Evolutionary conservation across 1,140 invertebrate genomes (phyloP).

Genomic region (Phenacoccus solenopsis): DNA sequence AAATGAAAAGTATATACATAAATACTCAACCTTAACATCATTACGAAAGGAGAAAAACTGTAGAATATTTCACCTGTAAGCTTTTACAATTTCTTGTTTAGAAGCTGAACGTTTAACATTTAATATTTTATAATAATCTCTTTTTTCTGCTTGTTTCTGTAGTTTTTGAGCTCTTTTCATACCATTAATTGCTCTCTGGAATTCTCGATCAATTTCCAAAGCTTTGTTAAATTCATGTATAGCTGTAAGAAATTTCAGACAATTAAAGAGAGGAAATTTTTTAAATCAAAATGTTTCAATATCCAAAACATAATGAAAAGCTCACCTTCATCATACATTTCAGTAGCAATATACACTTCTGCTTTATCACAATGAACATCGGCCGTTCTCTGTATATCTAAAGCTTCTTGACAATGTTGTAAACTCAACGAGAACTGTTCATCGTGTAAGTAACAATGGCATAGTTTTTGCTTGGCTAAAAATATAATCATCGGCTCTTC

Average conservation of each 20-base stretch:
- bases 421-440: slow-evolving; percentile 54
- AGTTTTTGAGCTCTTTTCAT: slow-evolving; percentile 79
- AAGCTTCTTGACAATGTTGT: slow-evolving; percentile 61
- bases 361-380: slow-evolving; percentile 78
- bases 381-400: slow-evolving; percentile 63
- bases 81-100: slow-evolving; percentile 90
- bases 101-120: slow-evolving; percentile 69
- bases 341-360: slow-evolving; percentile 78
- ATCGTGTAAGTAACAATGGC: slow-evolving; percentile 56
- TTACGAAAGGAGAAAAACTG: slow-evolving; percentile 29
- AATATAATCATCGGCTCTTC: slow-evolving; percentile 57
- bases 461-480: slow-evolving; percentile 57
- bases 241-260: slow-evolving; percentile 40
- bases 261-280: not conserved
- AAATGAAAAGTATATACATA: not conserved
- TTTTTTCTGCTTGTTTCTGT: slow-evolving; percentile 81
- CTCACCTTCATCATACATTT: slow-evolving; percentile 84
- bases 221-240: slow-evolving; percentile 78
- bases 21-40: not conserved
- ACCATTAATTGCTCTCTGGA: slow-evolving; percentile 77
- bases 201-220: slow-evolving; percentile 66
- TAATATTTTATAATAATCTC: slow-evolving; percentile 98
- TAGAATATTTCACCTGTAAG: slow-evolving; percentile 56
- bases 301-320: slow-evolving; percentile 4
- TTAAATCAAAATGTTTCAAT: not conserved